Conservation (phyloP, 2,113 vertebrate species). For the Chaenogobius annularis region DNA sequence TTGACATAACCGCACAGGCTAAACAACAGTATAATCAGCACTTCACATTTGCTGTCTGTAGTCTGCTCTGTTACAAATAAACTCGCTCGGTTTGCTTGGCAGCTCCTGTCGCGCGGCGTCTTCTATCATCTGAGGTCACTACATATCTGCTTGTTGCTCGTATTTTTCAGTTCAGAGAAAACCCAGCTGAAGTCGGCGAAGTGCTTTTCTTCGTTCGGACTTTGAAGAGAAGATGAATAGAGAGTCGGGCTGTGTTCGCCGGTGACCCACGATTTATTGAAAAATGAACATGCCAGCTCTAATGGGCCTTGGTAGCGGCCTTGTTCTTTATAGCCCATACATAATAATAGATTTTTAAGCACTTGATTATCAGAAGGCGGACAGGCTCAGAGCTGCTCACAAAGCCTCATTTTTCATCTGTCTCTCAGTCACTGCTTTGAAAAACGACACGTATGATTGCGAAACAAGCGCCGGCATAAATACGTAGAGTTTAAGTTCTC, state of each 20-base stretch:
- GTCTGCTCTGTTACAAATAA: not conserved
- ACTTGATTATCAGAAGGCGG: slow-evolving; percentile 54
- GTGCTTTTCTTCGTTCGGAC: slow-evolving; percentile 10
- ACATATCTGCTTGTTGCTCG: not conserved
- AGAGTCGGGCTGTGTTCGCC: slow-evolving; percentile 10
- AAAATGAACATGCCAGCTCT: slow-evolving; percentile 39
- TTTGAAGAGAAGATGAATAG: slow-evolving; percentile 12
- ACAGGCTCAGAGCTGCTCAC: slow-evolving; percentile 37
- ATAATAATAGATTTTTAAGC: slow-evolving; percentile 56
- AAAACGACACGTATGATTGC: slow-evolving; percentile 37
- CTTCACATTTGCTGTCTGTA: too few species aligned
- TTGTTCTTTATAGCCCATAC: slow-evolving; percentile 41
- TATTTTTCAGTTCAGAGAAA: not conserved
- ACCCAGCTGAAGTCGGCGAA: not conserved
- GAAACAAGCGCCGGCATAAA: slow-evolving; percentile 53
- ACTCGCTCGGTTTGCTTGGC: not conserved
- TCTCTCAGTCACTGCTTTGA: slow-evolving; percentile 27
- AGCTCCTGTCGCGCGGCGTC: not conserved
- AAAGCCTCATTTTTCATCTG: slow-evolving; percentile 43
- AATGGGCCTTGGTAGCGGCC: slow-evolving; percentile 37
- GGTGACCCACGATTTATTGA: slow-evolving; percentile 29
- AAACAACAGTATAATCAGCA: not conserved
- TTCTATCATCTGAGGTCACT: not conserved
- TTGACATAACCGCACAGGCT: too few species aligned
- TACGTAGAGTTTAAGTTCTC: slow-evolving; percentile 39